Base-by-base conservation (phyloP, 2,797 vertebrate species). In the Lophotriccus pileatus region DNA sequence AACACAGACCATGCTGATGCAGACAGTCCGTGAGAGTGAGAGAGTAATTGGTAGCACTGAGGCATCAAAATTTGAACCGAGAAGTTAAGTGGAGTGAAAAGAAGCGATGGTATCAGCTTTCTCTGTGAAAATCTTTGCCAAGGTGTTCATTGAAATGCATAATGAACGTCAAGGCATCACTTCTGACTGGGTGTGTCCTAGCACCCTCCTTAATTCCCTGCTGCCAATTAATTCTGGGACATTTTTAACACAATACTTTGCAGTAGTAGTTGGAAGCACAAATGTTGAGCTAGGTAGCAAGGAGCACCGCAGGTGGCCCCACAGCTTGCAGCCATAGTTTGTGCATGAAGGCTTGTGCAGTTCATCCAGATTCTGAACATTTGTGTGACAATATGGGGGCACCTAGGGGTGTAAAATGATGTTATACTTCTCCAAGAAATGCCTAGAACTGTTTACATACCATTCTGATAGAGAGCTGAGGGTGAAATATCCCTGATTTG, bases 61-160 rank as follows among this genome's bases (percentile, higher is more conserved):
- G 72, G 68, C 91, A 94, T 78, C 89, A 86, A 89, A 92, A 94
- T 92, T 80, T 53, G 85, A 94, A 68, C 53, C 50, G 44, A 80
- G 50, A 81, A 93, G 73, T 87, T 78, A 83, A 85, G 14, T 62
- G 66, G 30, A 87, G 43, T 75, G 84, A 84, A 87, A 93, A 72
- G 43, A 25, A 87, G 49, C 0, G 4, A 64, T 68, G 37, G 56
- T 53, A 87, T 92, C 75, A 43, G 19, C 41, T 89, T 92, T 80
- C 64, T 17, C 14, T 0, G 0, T 66, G 56, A 91, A 91, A 80
- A 86, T 63, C 68, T 80, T 89, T 58, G 68, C 41, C 41, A 64
- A 52, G 49, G 44, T 60, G 52, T 49, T 93, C 2, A 1, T 28
- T 77, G 69, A 72, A 80, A 56, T 14, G 24, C 11, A 20, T 3